Conservation (phyloP, 2,113 vertebrate species). For the Talpa occidentalis region DNA sequence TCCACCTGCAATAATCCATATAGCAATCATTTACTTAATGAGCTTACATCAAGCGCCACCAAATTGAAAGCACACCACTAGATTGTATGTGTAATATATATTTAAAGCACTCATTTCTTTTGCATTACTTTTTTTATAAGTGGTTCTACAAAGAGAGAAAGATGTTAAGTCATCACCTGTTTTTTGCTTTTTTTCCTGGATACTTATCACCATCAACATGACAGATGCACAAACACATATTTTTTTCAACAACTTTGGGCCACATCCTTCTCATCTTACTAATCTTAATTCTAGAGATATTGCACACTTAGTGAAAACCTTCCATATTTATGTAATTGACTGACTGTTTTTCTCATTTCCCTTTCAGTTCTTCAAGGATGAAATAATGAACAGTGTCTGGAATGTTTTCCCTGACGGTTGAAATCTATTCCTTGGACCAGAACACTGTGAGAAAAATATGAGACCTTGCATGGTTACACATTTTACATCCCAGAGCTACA, state of each 20-base stretch:
- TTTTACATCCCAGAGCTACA: constrained; percentile 35
- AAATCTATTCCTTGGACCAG: constrained; percentile 48
- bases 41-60: not conserved
- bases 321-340: not conserved
- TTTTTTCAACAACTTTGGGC: not conserved
- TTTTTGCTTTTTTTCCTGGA: not conserved
- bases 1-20: not conserved
- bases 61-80: not conserved
- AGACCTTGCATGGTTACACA: constrained; percentile 14
- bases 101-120: not conserved
- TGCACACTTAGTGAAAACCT: not conserved
- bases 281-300: constrained; percentile 11
- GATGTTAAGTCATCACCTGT: not conserved
- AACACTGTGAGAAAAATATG: constrained; percentile 61
- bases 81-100: not conserved
- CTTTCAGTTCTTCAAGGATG: constrained; percentile 22
- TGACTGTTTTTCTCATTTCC: constrained; percentile 26
- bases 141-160: not conserved
- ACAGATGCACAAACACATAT: not conserved
- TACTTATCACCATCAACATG: not conserved
- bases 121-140: not conserved
- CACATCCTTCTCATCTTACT: not conserved
- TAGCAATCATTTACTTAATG: not conserved
- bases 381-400: not conserved
- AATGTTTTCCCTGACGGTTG: constrained; percentile 44